Conservation (phyloP, 1,140 invertebrate genomes). For the Camponotus vicinus region DNA sequence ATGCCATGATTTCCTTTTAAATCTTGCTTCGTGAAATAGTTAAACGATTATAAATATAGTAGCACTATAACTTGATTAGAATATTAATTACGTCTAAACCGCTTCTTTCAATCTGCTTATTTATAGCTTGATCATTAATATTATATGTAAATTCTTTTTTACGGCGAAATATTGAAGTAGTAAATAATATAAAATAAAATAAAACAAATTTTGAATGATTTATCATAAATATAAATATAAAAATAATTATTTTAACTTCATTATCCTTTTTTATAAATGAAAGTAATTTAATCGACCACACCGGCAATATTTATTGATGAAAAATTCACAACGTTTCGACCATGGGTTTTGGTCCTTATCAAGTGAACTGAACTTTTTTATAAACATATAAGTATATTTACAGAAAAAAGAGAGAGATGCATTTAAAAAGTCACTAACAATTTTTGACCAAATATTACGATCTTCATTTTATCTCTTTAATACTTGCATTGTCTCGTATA, state of each 20-base stretch:
- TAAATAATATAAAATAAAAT: background rate
- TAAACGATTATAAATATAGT: slow-evolving; percentile 5
- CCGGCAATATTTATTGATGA: too few relatives aligned
- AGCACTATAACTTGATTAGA: slow-evolving; percentile 2
- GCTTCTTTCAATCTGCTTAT: background rate
- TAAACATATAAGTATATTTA: background rate
- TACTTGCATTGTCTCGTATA: too few relatives aligned
- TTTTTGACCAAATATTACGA: background rate
- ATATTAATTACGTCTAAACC: background rate
- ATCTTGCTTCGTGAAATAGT: slow-evolving; percentile 9
- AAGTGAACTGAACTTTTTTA: too few relatives aligned
- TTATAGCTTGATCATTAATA: background rate
- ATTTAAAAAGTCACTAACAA: background rate
- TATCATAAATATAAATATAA: background rate
- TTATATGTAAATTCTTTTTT: background rate
- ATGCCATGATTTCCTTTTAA: slow-evolving; percentile 10
- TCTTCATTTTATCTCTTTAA: too few relatives aligned
- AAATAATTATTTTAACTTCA: background rate
- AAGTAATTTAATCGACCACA: too few relatives aligned
- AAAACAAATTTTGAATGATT: background rate
- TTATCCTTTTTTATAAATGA: background rate
- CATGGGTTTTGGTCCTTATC: too few relatives aligned
- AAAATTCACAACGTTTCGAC: too few relatives aligned
- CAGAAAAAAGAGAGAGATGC: background rate
- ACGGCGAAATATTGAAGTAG: background rate